A percentile compares a stretch with the other conserved stretches of the same genome.
Evolutionary conservation across 2,113 vertebrate species (phyloP).

Genomic region (Chaenocephalus aceratus): DNA sequence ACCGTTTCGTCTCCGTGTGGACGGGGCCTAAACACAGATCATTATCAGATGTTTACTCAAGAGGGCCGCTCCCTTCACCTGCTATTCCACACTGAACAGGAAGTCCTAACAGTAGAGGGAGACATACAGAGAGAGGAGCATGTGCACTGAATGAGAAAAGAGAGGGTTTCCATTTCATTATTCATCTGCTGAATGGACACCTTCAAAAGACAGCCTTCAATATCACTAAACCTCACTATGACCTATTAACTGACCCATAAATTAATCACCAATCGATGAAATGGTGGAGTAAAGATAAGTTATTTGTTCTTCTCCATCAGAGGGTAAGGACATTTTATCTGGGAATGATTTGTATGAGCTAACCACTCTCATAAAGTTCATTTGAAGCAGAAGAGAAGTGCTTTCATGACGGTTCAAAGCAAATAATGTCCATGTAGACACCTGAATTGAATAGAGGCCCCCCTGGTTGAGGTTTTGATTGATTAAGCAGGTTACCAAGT

Average conservation of each 20-base stretch:
- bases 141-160: neutral
- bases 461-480: neutral
- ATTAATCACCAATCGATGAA: slow-evolving; percentile 10
- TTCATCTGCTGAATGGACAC: slow-evolving; percentile 30
- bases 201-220: slow-evolving; percentile 26
- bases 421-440: neutral
- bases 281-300: neutral
- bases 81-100: slow-evolving; percentile 7
- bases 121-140: neutral
- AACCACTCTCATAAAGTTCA: neutral
- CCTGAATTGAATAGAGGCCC: neutral
- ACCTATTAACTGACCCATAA: slow-evolving; percentile 8
- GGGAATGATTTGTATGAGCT: neutral
- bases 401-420: neutral
- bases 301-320: neutral
- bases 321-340: neutral
- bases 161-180: slow-evolving; percentile 17
- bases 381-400: neutral
- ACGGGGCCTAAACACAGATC: slow-evolving; percentile 1
- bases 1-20: too few species aligned
- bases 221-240: neutral
- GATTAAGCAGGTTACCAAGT: neutral
- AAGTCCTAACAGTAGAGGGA: slow-evolving; percentile 1
- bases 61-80: slow-evolving; percentile 41
- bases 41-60: slow-evolving; percentile 45